These are phyloP conservation scores for Pelosia muscerda DNA, from an alignment of 2,888 invertebrate species.

Conservation along the genomic window DNA sequence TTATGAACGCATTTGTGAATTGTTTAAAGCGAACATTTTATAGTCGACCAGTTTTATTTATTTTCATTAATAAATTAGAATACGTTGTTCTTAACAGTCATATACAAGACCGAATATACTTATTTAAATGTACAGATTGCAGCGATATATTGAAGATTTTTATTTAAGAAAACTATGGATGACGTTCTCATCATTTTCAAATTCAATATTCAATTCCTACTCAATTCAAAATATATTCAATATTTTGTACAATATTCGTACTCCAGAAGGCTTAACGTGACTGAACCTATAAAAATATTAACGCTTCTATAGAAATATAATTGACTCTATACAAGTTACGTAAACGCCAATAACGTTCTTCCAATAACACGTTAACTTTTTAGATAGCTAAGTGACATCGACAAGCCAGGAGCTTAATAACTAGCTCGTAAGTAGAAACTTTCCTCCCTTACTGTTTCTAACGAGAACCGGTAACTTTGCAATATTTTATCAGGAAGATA, in stretches of 20 bases:
- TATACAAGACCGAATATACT: too few relatives aligned
- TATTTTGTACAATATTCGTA: not conserved
- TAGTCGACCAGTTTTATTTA: slow-evolving; percentile 63
- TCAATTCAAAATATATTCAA: not conserved
- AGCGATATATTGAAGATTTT: not conserved
- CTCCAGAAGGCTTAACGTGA: not conserved
- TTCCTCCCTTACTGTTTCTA: slow-evolving; percentile 26
- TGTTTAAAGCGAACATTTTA: slow-evolving; percentile 71
- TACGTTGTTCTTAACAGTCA: too few relatives aligned
- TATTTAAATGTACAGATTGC: too few relatives aligned
- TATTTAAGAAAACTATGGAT: not conserved
- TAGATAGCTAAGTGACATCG: slow-evolving; percentile 25
- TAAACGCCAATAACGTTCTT: slow-evolving; percentile 18
- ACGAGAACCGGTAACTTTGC: slow-evolving; percentile 16
- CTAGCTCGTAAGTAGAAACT: slow-evolving; percentile 23
- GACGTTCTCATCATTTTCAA: not conserved
- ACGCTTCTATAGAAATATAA: slow-evolving; percentile 18
- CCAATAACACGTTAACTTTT: slow-evolving; percentile 19
- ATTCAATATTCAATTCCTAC: not conserved
- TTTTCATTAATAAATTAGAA: slow-evolving; percentile 42
- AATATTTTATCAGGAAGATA: slow-evolving; percentile 9
- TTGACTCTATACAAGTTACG: slow-evolving; percentile 12
- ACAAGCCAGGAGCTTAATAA: slow-evolving; percentile 22
- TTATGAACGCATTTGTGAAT: slow-evolving; percentile 74
- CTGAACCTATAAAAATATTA: not conserved